phyloP scores from a whole-genome alignment of 2,797 vertebrate species.

The Sarcoramphus papa region DNA sequence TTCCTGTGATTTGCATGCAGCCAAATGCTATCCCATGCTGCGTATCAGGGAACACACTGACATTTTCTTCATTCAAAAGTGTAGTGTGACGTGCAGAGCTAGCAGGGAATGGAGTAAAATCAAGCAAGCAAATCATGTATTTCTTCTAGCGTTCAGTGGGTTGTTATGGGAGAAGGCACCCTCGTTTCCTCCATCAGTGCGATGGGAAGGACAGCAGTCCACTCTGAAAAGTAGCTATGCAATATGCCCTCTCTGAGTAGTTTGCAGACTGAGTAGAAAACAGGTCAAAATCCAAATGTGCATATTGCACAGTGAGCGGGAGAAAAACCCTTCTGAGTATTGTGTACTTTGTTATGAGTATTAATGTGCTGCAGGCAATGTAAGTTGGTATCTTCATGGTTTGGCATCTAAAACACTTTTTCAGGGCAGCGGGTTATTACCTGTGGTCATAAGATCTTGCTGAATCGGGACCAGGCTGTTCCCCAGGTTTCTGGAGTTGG shows the following conservation, averaged over 20 bases:
- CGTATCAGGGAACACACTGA: neutral
- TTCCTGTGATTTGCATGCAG: neutral
- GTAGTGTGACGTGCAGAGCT: neutral
- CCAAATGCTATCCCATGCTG: neutral
- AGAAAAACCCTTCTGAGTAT: neutral
- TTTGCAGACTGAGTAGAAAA: neutral
- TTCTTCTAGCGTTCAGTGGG: neutral
- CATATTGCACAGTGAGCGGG: neutral
- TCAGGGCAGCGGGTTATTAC: neutral
- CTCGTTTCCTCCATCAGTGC: neutral
- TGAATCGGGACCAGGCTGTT: neutral
- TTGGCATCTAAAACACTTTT: neutral
- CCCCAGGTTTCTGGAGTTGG: neutral
- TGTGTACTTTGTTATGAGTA: neutral
- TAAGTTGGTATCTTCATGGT: neutral
- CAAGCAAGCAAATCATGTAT: neutral
- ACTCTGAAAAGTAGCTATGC: neutral
- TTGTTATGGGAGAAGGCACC: rapidly evolving
- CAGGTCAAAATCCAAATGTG: neutral
- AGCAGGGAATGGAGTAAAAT: neutral
- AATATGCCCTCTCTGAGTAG: neutral
- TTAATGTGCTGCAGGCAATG: neutral
- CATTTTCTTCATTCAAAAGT: neutral
- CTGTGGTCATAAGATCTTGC: neutral
- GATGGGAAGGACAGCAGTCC: neutral